These are phyloP conservation scores for Ifrita kowaldi DNA, from an alignment of 2,113 vertebrate genomes.

Conservation along the genomic window DNA sequence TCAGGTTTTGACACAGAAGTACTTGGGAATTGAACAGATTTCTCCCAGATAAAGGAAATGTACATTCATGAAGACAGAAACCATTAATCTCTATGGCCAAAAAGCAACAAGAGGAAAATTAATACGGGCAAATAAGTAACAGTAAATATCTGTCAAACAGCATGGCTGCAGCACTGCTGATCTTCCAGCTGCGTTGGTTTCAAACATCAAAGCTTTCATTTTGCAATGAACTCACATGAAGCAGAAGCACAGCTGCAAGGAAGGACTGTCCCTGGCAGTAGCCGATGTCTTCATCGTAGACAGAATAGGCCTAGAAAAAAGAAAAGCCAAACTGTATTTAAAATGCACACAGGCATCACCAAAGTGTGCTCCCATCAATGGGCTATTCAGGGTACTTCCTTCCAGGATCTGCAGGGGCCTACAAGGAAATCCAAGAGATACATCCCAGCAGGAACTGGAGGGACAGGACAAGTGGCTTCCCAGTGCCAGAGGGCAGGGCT, in stretches of 20 bases:
- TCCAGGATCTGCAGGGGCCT: neutral
- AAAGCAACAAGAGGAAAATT: constrained; percentile 5
- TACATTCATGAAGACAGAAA: neutral
- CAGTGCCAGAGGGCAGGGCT: neutral
- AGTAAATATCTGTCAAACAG: constrained; percentile 3
- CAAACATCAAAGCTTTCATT: neutral
- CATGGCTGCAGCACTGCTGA: neutral
- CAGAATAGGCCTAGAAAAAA: constrained; percentile 89
- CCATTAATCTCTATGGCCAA: neutral
- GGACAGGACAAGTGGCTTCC: too few species aligned
- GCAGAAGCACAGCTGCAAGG: constrained; percentile 91
- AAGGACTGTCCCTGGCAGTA: constrained; percentile 99
- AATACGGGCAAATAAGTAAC: constrained; percentile 10
- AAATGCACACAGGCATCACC: neutral
- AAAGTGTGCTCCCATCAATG: neutral
- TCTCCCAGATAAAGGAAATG: neutral
- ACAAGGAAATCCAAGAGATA: fast-evolving
- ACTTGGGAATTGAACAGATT: neutral
- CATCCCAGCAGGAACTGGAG: fast-evolving
- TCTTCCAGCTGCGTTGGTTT: neutral
- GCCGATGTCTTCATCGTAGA: constrained; percentile 96
- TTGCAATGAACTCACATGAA: constrained; percentile 87
- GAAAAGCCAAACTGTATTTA: neutral
- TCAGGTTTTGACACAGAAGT: neutral
- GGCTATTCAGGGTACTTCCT: neutral